Conservation (phyloP, 2,888 invertebrate species). For the Anthophora plumipes region DNA sequence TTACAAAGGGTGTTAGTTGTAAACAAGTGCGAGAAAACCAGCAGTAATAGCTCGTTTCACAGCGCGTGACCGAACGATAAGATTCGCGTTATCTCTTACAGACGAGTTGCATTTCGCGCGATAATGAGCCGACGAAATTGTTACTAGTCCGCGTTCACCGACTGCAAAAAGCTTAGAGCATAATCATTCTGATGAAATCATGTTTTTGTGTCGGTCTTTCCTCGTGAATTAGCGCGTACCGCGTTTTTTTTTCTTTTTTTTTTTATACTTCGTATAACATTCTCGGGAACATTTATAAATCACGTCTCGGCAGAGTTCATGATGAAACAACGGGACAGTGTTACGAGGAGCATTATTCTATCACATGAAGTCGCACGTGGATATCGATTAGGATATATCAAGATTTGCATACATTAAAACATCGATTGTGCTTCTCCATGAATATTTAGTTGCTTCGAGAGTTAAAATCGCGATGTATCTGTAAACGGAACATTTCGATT, state of each 20-base stretch:
- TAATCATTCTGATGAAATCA: conserved; percentile 1
- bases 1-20: not conserved
- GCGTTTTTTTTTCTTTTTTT: too few relatives aligned
- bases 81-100: conserved; percentile 33
- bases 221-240: conserved; percentile 5
- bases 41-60: not conserved
- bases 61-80: conserved; percentile 42
- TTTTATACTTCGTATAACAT: too few relatives aligned
- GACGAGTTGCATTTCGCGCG: not conserved
- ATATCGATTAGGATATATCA: not conserved
- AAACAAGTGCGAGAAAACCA: conserved; percentile 8
- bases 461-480: not conserved
- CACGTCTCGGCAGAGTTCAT: too few relatives aligned
- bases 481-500: not conserved
- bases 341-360: conserved; percentile 15
- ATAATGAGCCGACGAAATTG: conserved; percentile 5
- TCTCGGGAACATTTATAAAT: not conserved
- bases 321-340: conserved; percentile 31
- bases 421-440: not conserved
- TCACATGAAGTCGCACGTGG: not conserved
- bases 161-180: too few relatives aligned
- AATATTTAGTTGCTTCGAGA: not conserved
- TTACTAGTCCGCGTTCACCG: not conserved
- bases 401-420: conserved; percentile 2
- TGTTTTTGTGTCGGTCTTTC: conserved; percentile 27